Base-by-base conservation (phyloP, 2,113 vertebrate species). In the Calyptomena viridis region DNA sequence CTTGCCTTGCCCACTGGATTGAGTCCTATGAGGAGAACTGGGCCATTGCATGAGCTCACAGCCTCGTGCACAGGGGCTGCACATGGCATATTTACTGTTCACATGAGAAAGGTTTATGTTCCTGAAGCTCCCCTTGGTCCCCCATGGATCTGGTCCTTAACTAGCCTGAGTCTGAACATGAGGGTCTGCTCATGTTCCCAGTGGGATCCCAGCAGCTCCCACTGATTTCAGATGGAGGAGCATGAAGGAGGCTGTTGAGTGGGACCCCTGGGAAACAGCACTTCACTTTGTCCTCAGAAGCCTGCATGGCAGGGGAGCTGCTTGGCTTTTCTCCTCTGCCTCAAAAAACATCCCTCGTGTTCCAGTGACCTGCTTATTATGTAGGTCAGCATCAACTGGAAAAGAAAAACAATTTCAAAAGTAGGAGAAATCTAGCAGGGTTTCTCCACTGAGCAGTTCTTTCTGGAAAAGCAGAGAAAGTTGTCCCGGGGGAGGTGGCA, bases 341-440 rank as follows among this genome's bases (percentile, higher is more conserved):
- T 95, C 0, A 0, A 67, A 89, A 94, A 93, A 86, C 73, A 90
- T 77, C 68, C 74, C 67, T 81, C 0, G 0, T 91, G 93, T 96
- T 96, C 94, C 73, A 72, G 73, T 96, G 94, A 94, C 95, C 95
- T 97, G 89, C 44, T 97, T 96, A 64, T 82, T 95, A 96, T 95
- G 84, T 97, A 94, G 96, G 94, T 95, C 91, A 92, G 67, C 39
- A 24, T 71, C 84, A 84, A 37, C 35, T 21, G 9, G 52, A 87
- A 95, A 64, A 31, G 59, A 84, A 68, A 75, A 88, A 47, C 73
- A 47, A 56, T 49, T 81, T 93, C 64, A 92, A 56, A 95, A 95
- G 73, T 81, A 90, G 86, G 76, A 87, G 76, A 93, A 93, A 74
- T 75, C 31, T 53, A 72, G 64, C 7, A 89, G 46, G 35, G 59